These are phyloP conservation scores for Typhlichthys eigenmanni DNA, from an alignment of 2,797 vertebrate species.

Conservation along the genomic window DNA sequence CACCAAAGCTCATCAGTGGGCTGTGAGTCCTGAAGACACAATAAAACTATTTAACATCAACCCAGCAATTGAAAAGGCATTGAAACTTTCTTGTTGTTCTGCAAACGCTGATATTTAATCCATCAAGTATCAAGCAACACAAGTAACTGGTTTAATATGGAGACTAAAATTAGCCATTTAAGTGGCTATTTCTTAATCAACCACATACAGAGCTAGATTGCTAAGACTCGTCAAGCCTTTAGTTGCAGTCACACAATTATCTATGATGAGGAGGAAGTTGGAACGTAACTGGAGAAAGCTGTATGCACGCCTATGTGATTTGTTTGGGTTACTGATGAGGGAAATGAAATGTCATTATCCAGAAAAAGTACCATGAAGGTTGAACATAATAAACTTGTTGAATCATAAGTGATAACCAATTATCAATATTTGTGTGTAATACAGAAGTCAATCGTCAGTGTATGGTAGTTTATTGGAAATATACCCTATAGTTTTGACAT, in stretches of 20 bases:
- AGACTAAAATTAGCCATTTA: constrained; percentile 6
- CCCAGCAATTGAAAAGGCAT: not conserved
- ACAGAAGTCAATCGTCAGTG: too few species aligned
- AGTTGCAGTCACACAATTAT: not conserved
- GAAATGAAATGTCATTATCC: too few species aligned
- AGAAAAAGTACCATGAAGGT: too few species aligned
- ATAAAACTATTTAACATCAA: not conserved
- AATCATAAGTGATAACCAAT: not conserved
- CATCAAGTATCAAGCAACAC: not conserved
- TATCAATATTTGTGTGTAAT: not conserved
- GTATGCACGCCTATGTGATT: too few species aligned
- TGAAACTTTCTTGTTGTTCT: not conserved
- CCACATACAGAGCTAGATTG: constrained; percentile 5
- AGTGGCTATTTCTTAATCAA: constrained; percentile 8
- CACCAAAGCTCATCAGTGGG: constrained; percentile 96
- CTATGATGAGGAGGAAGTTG: not conserved
- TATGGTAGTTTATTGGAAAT: too few species aligned
- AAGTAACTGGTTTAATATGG: constrained; percentile 8
- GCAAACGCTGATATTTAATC: not conserved
- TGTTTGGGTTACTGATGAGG: too few species aligned
- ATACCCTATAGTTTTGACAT: too few species aligned
- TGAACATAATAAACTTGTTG: too few species aligned
- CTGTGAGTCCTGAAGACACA: constrained; percentile 84
- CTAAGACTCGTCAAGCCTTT: not conserved
- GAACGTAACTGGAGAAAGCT: not conserved